A percentile compares a stretch with the other conserved stretches of the same genome.
These are phyloP conservation scores for Lithodes maja DNA, from an alignment of 2,888 invertebrate species.

Conservation along the genomic window DNA sequence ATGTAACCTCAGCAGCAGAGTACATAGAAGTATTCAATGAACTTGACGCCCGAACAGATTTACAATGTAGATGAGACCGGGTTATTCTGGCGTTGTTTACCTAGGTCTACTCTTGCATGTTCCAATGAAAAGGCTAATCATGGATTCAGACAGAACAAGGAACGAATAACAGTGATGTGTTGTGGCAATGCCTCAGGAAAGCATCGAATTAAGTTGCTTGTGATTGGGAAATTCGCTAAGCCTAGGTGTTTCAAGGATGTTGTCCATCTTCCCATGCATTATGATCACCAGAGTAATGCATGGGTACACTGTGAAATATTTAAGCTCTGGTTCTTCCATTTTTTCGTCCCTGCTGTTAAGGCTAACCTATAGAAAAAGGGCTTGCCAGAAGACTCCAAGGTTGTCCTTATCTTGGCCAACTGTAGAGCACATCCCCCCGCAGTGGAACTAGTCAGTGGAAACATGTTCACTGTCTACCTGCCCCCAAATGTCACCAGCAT, in stretches of 20 bases:
- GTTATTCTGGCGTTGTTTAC: constrained; percentile 25
- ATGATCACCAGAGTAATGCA: constrained; percentile 22
- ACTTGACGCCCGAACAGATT: constrained; percentile 6
- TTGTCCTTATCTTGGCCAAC: background rate
- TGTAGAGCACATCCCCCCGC: constrained; percentile 17
- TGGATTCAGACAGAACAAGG: constrained; percentile 28
- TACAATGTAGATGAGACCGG: constrained; percentile 15
- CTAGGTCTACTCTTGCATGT: constrained; percentile 9
- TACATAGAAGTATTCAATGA: background rate
- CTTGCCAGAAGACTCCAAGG: background rate
- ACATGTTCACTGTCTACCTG: constrained; percentile 1
- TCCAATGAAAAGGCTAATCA: background rate
- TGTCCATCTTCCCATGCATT: constrained; percentile 8
- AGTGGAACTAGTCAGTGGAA: background rate
- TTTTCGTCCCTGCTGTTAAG: constrained; percentile 13
- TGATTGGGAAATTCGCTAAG: constrained; percentile 4
- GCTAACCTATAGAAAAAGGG: background rate
- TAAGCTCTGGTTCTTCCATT: constrained; percentile 13
- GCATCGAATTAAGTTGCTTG: constrained; percentile 16
- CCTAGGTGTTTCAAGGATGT: constrained; percentile 7
- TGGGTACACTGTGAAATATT: constrained; percentile 2
- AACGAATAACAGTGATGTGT: background rate
- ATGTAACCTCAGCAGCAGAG: background rate
- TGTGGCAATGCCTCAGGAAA: constrained; percentile 14
- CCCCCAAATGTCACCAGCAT: constrained; percentile 4